Conservation (phyloP, 1,140 invertebrate species). For the Globodera ellingtonae region DNA sequence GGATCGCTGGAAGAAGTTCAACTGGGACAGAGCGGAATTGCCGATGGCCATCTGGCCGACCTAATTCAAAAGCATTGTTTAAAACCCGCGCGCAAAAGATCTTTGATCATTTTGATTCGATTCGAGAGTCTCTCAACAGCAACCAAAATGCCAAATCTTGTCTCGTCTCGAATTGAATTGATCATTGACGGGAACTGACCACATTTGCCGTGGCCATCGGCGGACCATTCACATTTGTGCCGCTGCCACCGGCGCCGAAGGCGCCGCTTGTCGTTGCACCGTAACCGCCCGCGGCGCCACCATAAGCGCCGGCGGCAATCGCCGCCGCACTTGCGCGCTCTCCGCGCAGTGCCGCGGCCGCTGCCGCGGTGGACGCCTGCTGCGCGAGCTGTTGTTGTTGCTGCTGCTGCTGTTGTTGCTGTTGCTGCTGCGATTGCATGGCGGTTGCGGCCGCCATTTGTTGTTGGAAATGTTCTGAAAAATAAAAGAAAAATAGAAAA, state of each 20-base stretch:
- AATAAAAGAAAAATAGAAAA: background rate
- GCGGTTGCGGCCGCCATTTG: slow-evolving; percentile 50
- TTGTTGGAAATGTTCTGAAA: slow-evolving; percentile 45
- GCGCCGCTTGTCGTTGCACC: slow-evolving; percentile 18
- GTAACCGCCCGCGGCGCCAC: slow-evolving; percentile 56
- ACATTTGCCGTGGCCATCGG: slow-evolving; percentile 34
- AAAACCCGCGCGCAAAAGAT: background rate
- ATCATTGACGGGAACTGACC: background rate
- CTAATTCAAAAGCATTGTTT: slow-evolving; percentile 9
- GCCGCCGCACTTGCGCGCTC: slow-evolving; percentile 88
- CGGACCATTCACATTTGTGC: slow-evolving; percentile 1
- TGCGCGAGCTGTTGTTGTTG: slow-evolving; percentile 36
- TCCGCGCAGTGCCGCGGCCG: slow-evolving; percentile 67
- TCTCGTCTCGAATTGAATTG: too few species aligned
- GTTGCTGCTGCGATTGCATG: slow-evolving; percentile 32
- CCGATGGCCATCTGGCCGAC: slow-evolving; percentile 41
- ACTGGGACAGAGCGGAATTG: slow-evolving; percentile 46
- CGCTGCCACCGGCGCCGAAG: background rate
- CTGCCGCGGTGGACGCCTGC: slow-evolving; percentile 54
- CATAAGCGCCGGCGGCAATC: slow-evolving; percentile 73
- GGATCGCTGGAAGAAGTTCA: slow-evolving; percentile 54
- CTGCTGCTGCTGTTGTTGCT: slow-evolving; percentile 34
- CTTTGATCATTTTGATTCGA: too few species aligned
- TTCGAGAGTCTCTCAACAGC: too few species aligned
- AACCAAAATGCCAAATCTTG: too few species aligned